Percentiles rank a stretch among this genome's conserved stretches.
These are phyloP conservation scores for Meteorus cinctellus DNA, from an alignment of 2,888 invertebrate species.

Conservation along the genomic window DNA sequence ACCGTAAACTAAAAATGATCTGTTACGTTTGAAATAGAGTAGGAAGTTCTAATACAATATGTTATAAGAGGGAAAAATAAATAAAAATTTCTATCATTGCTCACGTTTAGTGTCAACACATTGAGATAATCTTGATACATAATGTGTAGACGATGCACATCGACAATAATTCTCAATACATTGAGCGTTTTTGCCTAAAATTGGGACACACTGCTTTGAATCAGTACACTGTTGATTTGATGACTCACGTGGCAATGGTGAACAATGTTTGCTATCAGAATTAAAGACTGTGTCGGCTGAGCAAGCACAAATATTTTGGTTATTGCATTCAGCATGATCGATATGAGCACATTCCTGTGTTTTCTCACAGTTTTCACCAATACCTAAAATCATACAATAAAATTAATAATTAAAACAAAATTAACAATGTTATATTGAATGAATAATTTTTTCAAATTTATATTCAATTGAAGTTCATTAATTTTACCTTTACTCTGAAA, in stretches of 20 bases:
- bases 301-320: constrained; percentile 53
- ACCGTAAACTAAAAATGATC: no score
- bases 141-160: constrained; percentile 53
- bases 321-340: constrained; percentile 51
- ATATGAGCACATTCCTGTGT: constrained; percentile 55
- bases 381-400: constrained; percentile 43
- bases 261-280: constrained; percentile 46
- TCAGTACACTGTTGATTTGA: constrained; percentile 51
- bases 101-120: constrained; percentile 54
- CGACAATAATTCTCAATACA: constrained; percentile 55
- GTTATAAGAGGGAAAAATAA: not conserved
- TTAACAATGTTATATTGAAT: not conserved
- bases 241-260: constrained; percentile 43
- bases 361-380: constrained; percentile 48
- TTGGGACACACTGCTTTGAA: constrained; percentile 51
- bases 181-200: constrained; percentile 42
- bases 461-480: not conserved
- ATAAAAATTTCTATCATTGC: constrained; percentile 15
- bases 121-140: constrained; percentile 36
- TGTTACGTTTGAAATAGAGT: not conserved
- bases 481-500: constrained; percentile 52
- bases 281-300: constrained; percentile 40
- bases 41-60: not conserved
- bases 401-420: not conserved
- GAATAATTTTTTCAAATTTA: not conserved